Evolutionary conservation across 2,888 invertebrate species (phyloP).

Genomic region (Campaea margaritaria): DNA sequence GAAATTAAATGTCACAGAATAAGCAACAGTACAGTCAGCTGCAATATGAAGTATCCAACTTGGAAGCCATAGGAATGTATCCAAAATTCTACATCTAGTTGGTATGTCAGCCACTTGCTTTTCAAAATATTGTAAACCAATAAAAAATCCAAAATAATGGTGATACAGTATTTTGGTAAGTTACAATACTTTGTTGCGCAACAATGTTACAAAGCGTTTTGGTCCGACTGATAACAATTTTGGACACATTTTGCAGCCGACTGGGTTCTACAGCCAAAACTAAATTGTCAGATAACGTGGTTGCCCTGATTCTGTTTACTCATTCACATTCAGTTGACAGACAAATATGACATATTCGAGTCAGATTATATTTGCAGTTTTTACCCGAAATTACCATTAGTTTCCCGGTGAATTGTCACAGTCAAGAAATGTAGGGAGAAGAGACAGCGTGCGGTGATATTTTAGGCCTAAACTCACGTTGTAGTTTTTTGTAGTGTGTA

Average conservation of each 20-base stretch:
- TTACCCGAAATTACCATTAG: background rate
- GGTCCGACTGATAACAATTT: too few relatives aligned
- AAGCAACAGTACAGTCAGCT: background rate
- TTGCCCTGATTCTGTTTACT: constrained; percentile 13
- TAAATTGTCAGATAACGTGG: constrained; percentile 10
- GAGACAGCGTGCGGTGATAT: background rate
- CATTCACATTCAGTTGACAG: constrained; percentile 32
- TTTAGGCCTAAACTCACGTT: background rate
- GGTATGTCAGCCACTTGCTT: too few relatives aligned
- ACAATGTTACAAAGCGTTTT: too few relatives aligned
- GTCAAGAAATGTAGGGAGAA: background rate
- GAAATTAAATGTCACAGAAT: background rate
- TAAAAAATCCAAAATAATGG: too few relatives aligned
- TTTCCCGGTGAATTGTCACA: background rate
- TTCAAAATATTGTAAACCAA: too few relatives aligned
- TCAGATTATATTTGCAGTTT: constrained; percentile 4
- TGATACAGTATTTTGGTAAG: too few relatives aligned
- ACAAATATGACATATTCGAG: constrained; percentile 28
- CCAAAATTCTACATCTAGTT: too few relatives aligned
- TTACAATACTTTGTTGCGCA: too few relatives aligned
- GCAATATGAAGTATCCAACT: too few relatives aligned
- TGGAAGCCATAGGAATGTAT: too few relatives aligned
- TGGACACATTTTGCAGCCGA: background rate
- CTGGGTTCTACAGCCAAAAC: constrained; percentile 12
- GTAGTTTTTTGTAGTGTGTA: too few relatives aligned